phyloP scores from a whole-genome alignment of 2,797 vertebrate genomes.

The Crax fasciolata region DNA sequence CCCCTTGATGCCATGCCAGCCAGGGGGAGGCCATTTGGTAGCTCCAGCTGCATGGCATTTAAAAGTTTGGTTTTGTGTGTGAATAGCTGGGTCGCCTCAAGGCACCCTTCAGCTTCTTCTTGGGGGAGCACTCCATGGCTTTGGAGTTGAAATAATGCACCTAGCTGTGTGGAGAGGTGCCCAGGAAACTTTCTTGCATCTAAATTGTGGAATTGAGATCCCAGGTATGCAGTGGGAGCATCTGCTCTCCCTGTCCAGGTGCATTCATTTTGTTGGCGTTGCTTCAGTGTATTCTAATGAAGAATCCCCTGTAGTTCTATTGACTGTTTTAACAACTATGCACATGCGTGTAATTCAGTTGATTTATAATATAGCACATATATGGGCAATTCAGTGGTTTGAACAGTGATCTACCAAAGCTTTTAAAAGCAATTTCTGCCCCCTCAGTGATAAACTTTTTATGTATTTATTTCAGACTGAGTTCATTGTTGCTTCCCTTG shows the following conservation, averaged over 20 bases:
- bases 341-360: neutral
- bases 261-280: neutral
- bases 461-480: neutral
- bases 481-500: neutral
- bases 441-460: neutral
- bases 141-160: neutral
- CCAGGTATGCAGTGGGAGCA: fast-evolving
- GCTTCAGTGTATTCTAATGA: neutral
- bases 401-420: neutral
- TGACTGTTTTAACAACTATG: neutral
- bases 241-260: neutral
- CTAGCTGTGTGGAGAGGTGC: neutral
- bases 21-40: fast-evolving
- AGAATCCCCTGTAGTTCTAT: neutral
- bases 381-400: neutral
- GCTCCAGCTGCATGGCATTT: neutral
- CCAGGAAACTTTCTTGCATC: neutral
- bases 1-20: neutral
- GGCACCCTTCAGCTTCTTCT: neutral
- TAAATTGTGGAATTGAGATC: neutral
- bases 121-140: neutral
- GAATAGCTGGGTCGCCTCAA: neutral
- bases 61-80: neutral
- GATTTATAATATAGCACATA: neutral
- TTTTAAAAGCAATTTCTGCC: neutral